Conservation (phyloP, 1,140 invertebrate species). For the Babylonia areolata region DNA sequence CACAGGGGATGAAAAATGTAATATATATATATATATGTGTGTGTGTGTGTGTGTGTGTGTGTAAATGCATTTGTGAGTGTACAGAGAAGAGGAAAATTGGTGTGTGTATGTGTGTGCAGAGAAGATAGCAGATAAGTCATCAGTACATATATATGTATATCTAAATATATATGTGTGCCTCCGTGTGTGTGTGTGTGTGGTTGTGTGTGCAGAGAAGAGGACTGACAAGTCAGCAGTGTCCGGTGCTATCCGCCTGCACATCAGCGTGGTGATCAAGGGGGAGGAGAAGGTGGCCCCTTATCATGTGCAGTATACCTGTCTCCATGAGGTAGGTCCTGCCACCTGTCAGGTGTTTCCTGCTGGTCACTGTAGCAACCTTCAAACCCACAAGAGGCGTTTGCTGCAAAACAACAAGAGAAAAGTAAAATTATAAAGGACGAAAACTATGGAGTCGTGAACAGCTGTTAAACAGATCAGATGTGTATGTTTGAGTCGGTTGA, state of each 20-base stretch:
- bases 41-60: not conserved
- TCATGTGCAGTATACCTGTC: constrained; percentile 97
- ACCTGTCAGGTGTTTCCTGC: not conserved
- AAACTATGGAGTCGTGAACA: too few species aligned
- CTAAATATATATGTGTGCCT: not conserved
- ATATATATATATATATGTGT: not conserved
- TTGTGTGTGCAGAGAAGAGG: constrained; percentile 88
- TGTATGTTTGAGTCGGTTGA: too few species aligned
- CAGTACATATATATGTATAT: not conserved
- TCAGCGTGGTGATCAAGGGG: constrained; percentile 99
- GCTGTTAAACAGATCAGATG: too few species aligned
- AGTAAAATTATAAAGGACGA: too few species aligned
- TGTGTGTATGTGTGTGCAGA: not conserved
- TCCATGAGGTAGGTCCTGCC: constrained; percentile 86
- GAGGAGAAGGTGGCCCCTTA: constrained; percentile 99
- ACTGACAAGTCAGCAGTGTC: constrained; percentile 99
- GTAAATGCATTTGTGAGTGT: not conserved
- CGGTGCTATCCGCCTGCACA: constrained; percentile 98
- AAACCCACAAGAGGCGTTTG: not conserved
- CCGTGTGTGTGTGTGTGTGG: not conserved
- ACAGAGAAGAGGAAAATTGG: too few species aligned
- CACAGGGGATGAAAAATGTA: too few species aligned
- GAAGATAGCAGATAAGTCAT: not conserved
- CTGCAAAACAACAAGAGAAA: too few species aligned
- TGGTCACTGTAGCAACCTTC: not conserved